Evolutionary conservation across 2,888 invertebrate species (phyloP), one percentile per base, ranked within the genome.

Genomic region (Scaptomyza polygonia): DNA sequence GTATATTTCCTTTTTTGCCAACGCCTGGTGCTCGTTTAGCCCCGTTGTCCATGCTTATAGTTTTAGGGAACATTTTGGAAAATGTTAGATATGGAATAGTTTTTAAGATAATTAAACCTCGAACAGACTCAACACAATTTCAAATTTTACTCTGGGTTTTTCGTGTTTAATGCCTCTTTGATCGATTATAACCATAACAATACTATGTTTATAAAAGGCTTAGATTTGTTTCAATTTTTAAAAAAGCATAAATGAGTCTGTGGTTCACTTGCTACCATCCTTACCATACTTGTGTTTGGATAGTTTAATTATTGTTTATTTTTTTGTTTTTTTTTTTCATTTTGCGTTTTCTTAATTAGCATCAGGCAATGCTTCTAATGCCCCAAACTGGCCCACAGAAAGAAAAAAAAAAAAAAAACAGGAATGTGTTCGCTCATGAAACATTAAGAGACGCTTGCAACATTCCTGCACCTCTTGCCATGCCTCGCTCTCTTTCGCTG

Each of bases 361-460:
- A 73, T 68, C 77, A 72, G 57, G 54, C 59, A 40, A 61, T 27
- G 66, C 73, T 70, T 78, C 79, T 86, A 81, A 75, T 86, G 82
- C 75, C 63, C 14, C 45, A 21, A 64, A 66, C 63, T 77, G 72
- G 71, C 59, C 64, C 42, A 74, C 32, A 76, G 48, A 72, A 87
- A 87, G 86, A 79, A 79, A 87, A 85, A 9, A 9, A 87, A 87
- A 79, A 79, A 87, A 85, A 9, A 9, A 39, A 39, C 16, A 39
- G 39, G 39, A 39, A 39, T 39, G 39, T 81, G 67, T 71, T 51
- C 67, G 66, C 68, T 59, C 61, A 80, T 67, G 62, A 65, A 66
- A 61, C 72, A 78, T 69, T 75, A 74, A 77, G 79, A 87, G 77
- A 65, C 67, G 79, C 79, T 78, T 76, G 85, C 87, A 65, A 69